A percentile compares a stretch with the other conserved stretches of the same genome.
Conservation (phyloP, 2,888 invertebrate species). For the Molanna angustata region DNA sequence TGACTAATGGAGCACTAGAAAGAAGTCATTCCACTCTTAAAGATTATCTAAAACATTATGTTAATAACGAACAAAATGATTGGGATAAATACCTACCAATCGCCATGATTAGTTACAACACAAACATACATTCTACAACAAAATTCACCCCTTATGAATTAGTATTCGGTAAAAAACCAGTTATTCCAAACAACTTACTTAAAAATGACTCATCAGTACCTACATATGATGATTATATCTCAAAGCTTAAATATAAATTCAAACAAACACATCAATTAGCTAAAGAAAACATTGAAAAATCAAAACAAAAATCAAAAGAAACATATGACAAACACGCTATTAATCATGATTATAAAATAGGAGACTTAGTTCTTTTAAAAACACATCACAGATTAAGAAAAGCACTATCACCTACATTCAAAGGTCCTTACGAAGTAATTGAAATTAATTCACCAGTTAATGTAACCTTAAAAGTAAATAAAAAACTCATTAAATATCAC, state of each 20-base stretch:
- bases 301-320: neutral
- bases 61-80: neutral
- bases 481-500: neutral
- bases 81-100: slow-evolving; percentile 5
- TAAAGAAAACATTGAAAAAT: neutral
- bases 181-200: neutral
- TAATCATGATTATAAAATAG: too few relatives aligned
- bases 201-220: neutral
- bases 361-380: too few relatives aligned
- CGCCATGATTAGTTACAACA: slow-evolving; percentile 15
- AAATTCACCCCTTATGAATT: slow-evolving; percentile 39
- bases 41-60: slow-evolving; percentile 7
- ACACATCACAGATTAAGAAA: too few relatives aligned
- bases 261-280: neutral
- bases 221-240: slow-evolving; percentile 2
- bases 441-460: too few relatives aligned
- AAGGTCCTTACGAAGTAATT: too few relatives aligned
- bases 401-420: too few relatives aligned
- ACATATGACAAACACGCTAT: too few relatives aligned
- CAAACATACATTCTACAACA: slow-evolving; percentile 37
- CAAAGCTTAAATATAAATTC: neutral
- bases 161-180: slow-evolving; percentile 33
- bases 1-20: slow-evolving; percentile 38
- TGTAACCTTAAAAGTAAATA: too few relatives aligned
- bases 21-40: slow-evolving; percentile 36